Percentiles rank a stretch among this genome's conserved stretches.
Conservation (phyloP, 2,797 vertebrate species). For the Anguilla marmorata region DNA sequence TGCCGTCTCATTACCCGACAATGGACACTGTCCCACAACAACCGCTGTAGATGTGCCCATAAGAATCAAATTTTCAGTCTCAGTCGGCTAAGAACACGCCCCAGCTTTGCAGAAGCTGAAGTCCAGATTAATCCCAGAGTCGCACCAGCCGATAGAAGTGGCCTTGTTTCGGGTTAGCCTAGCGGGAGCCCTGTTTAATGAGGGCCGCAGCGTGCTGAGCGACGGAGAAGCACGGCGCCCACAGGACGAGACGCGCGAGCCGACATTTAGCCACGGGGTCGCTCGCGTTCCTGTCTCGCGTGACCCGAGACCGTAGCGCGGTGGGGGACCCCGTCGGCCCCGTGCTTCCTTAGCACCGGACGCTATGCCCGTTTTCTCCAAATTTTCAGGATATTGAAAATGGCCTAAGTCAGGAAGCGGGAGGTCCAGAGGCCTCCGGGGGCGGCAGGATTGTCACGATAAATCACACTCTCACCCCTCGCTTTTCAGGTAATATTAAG, state of each 20-base stretch:
- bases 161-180: not conserved
- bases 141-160: not conserved
- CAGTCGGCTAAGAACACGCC: constrained; percentile 8
- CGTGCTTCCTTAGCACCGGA: not conserved
- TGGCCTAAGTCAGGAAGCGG: constrained; percentile 70
- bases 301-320: not conserved
- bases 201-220: not conserved
- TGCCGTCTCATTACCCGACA: too few species aligned
- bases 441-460: not conserved
- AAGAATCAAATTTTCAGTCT: not conserved
- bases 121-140: not conserved
- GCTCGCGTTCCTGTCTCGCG: not conserved
- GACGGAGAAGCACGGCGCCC: not conserved
- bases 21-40: too few species aligned
- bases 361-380: not conserved
- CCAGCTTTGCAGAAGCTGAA: constrained; percentile 9
- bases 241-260: not conserved
- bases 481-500: not conserved
- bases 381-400: constrained; percentile 76
- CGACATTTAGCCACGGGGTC: not conserved
- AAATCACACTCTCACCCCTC: constrained; percentile 3
- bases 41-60: too few species aligned
- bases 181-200: not conserved
- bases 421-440: constrained; percentile 60
- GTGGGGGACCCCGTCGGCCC: not conserved